Evolutionary conservation across 2,113 vertebrate species (phyloP).

Genomic region (Maccullochella peelii): DNA sequence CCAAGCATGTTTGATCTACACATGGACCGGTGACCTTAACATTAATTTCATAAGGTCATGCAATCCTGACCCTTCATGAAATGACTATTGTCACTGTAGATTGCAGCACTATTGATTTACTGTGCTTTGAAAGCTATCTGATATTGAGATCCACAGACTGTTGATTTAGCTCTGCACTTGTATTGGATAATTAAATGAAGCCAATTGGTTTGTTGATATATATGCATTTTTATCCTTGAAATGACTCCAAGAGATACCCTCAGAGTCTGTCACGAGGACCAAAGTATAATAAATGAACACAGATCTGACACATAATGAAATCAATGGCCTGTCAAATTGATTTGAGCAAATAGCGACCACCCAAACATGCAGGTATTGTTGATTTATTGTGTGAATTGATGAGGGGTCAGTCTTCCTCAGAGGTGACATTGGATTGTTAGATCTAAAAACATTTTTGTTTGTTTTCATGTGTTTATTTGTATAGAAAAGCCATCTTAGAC

Average conservation of each 20-base stretch:
- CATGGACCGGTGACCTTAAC: conserved; percentile 50
- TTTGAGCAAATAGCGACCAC: conserved; percentile 27
- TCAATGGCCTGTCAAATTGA: conserved; percentile 66
- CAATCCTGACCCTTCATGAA: conserved; percentile 55
- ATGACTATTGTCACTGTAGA: conserved; percentile 74
- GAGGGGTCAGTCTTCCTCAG: conserved; percentile 52
- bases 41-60: conserved; percentile 69
- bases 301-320: conserved; percentile 63
- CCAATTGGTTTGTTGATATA: conserved; percentile 71
- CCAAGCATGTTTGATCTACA: conserved; percentile 60
- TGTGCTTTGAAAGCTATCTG: conserved; percentile 73
- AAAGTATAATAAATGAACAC: conserved; percentile 72
- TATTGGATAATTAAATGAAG: conserved; percentile 72
- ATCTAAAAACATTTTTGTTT: conserved; percentile 10
- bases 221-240: conserved; percentile 68
- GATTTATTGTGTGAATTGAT: conserved; percentile 73
- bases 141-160: conserved; percentile 73
- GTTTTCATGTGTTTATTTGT: conserved; percentile 19
- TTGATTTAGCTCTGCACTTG: conserved; percentile 71
- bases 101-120: conserved; percentile 78
- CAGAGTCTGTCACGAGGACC: conserved; percentile 48
- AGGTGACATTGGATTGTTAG: conserved; percentile 56
- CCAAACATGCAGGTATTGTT: conserved; percentile 51
- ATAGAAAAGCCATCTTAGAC: neutral
- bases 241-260: conserved; percentile 61